Base-by-base conservation (phyloP, 1,140 invertebrate genomes). In the Brachionus koreanus region DNA sequence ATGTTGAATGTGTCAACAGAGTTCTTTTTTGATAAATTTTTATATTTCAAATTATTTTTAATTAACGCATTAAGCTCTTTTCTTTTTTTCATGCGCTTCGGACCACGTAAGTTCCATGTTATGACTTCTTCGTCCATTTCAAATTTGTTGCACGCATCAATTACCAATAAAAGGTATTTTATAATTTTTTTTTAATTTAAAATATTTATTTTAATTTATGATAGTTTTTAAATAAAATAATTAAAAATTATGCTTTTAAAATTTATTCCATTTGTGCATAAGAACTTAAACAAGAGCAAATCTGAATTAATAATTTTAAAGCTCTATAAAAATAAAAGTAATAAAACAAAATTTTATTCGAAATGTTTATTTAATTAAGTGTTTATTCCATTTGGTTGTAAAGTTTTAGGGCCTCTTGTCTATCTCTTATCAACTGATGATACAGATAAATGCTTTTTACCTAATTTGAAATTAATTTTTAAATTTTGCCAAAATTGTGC, bases 91-190 rank as follows among this genome's bases (percentile, higher is more conserved):
- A 57, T 77, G 3, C 74, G 74, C 39, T 77, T 77, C 5, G 74
- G 74, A 6, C 74, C 74, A 16, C 74, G 74, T 46, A 77, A 37
- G 12, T 77, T 77, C 74, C 74, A 77, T 49, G 74, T 77, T 52
- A 77, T 77, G 29, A 77, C 74, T 39, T 77, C 74, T 16, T 77
- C 74, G 74, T 77, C 74, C 74, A 77, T 77, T 16, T 69, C 16
- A 19, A n/a, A 33, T 33, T 57, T 57, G 1, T 19, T 19, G 9
- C 49, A 57, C 19, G 49, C 49, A 57, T 57, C 49, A 57, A 16
- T 9, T 23, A 23, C 16, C 49, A 57, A 19, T 9, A 57, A 57
- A 57, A 57, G 16, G 49, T 57, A 57, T 57, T 57, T 57, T 7
- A 57, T 23, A 29, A 29, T 29, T 29, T 29, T 57, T 25, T 57